These are phyloP conservation scores for Oreonectes daqikongensis DNA, from an alignment of 2,797 vertebrate species.

Conservation along the genomic window DNA sequence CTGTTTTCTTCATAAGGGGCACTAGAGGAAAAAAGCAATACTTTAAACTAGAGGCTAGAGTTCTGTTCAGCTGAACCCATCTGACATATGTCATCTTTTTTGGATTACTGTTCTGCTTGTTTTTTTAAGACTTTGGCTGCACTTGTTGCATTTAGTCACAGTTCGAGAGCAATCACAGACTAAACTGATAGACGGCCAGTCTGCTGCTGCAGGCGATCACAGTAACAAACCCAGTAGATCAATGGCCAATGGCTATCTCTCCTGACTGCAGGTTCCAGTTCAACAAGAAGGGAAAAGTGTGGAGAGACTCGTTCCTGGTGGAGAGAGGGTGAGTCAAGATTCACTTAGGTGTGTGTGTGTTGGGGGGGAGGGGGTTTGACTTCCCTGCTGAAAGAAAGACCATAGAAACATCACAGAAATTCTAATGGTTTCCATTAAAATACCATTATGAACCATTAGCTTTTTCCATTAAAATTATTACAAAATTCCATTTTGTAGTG, in stretches of 20 bases:
- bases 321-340: conserved; percentile 87
- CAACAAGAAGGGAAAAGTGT: conserved; percentile 89
- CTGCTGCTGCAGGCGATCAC: conserved; percentile 26
- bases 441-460: too few relatives aligned
- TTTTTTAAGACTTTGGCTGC: conserved; percentile 19
- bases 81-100: conserved; percentile 19
- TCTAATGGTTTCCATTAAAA: too few relatives aligned
- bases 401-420: too few relatives aligned
- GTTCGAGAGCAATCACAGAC: background rate
- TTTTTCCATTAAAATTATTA: too few relatives aligned
- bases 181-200: background rate
- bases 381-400: too few relatives aligned
- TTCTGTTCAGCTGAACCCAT: conserved; percentile 31
- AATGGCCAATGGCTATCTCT: conserved; percentile 46
- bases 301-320: conserved; percentile 95
- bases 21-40: background rate
- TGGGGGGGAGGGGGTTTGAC: too few relatives aligned
- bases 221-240: conserved; percentile 28
- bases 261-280: conserved; percentile 84
- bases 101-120: background rate
- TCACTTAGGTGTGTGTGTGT: conserved; percentile 50
- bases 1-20: conserved; percentile 40
- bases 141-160: conserved; percentile 36
- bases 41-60: conserved; percentile 36
- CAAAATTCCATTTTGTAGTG: too few relatives aligned